Base-by-base conservation (phyloP, 2,797 vertebrate species). In the Buceros bicornis region DNA sequence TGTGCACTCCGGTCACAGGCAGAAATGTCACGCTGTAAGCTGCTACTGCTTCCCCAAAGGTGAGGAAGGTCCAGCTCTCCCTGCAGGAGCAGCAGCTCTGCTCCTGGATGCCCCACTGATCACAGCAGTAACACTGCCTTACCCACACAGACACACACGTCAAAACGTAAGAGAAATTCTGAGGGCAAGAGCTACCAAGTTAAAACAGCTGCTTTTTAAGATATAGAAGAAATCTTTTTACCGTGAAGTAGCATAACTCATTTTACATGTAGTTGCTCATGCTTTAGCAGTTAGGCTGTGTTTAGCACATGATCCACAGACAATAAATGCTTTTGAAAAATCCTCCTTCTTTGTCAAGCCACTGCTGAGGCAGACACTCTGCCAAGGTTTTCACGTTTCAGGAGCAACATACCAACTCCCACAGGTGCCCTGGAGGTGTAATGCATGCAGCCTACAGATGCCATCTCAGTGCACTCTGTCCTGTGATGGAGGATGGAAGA, bases 401-500 rank as follows among this genome's bases (percentile, higher is more conserved):
- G 26, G 28, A 48, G 25, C 50, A 70, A 77, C 98, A 97, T 98
- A 99, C 99, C 99, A 19, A 99, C 98, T 95, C 99, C 99, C 95
- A 99, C 98, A 0, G 99, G 99, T 48, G 97, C 94, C 93, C 99
- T 98, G 22, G 98, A 81, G 0, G 99, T 99, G 97, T 99, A 99
- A 98, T 99, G 98, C 93, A 99, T 50, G 33, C 99, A 99, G 96
- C 97, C 98, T 97, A 98, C 11, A 92, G 98, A 93, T 82, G 99
- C 98, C 99, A 99, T 98, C 96, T 99, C 98, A 0, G 98, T 98
- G 97, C 99, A 99, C 65, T 99, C 99, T 0, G 97, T 98, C 10
- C 98, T 98, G 53, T 99, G 98, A 94, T 99, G 99, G 69, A 99
- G 98, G 78, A 98, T 85, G 8, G 99, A 99, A 2, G 99, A 99